Base-by-base conservation (phyloP, 2,888 invertebrate genomes). In the Danaus chrysippus region DNA sequence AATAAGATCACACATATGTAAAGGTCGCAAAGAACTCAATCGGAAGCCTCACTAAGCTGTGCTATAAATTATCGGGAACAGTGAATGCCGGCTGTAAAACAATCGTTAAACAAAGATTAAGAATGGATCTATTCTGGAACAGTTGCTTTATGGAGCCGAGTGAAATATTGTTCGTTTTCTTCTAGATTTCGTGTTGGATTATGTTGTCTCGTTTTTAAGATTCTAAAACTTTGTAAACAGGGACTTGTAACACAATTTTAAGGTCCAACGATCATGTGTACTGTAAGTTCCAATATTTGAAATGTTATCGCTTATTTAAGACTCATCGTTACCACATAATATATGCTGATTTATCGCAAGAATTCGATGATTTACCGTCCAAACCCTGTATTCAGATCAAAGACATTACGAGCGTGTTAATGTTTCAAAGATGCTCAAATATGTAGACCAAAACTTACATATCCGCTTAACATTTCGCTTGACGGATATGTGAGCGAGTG, bases 401-500 rank as follows among this genome's bases (percentile, higher is more conserved):
- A 69, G 57, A 58, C 55, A 54, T 15, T 49, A 46, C 49, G 17
- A 54, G 42, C 46, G 19, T 42, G 13, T 34, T 49, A 34, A 34
- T 42, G 61, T 54, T 63, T 63, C 67, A 59, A 63, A 55, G 58
- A 56, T 53, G 58, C 65, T 17, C 34, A 64, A 70, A 65, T 67
- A 74, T 71, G 66, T 68, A 63, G 72, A 68, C 68, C 71, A 69
- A 56, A 64, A 52, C 49, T 60, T 58, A 56, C 62, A 66, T 64
- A 66, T 68, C 68, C 70, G 65, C 65, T 68, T 65, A 64, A 64
- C 68, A 71, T 69, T 69, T 69, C 62, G 73, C 69, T 74, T 85
- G 87, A 88, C 84, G 83, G 82, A 86, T 87, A 82, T 77, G 76
- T 75, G 70, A 79, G 77, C 87, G 86, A 86, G 81, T 87, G 87